Evolutionary conservation across 2,797 vertebrate genomes (phyloP), one percentile per base, ranked within the genome.

Genomic region (Sebastolobus altivelis): DNA sequence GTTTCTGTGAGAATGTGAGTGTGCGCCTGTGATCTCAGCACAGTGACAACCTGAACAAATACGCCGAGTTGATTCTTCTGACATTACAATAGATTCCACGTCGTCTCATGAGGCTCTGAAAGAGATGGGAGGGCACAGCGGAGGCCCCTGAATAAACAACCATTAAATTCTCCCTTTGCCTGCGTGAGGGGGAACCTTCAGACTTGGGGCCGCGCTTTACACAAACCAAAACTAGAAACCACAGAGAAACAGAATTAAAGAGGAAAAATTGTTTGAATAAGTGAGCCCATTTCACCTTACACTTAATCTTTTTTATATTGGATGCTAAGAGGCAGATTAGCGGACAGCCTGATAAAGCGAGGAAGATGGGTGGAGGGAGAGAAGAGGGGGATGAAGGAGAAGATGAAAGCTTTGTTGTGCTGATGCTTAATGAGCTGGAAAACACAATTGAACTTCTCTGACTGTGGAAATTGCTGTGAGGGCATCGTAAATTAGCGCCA

Each of bases 401-500:
- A 93, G 95, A 95, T 94, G 94, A 95, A 96, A 94, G 94, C 95
- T 95, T 95, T 95, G 96, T 96, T 96, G 95, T 94, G 92, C 89
- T 83, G 83, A 93, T 90, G 95, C 90, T 95, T 97, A 97, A 97
- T 96, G 96, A 96, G 95, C 95, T 95, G 96, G 96, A 97, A 97
- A 97, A 96, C 92, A 96, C 96, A 96, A 95, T 96, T 96, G 95
- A 95, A 94, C 95, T 95, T 94, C 93, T 95, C 95, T 89, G 91
- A 96, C 96, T 96, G 96, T 96, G 96, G 96, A 97, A 96, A 96
- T 96, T 90, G 94, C 95, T 96, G 95, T 94, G 93, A 96, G 95
- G 95, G 93, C 95, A 94, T 94, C 92, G 93, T 96, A 96, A 95
- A 96, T 96, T 96, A 95, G 95, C 95, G 94, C 89, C 95, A 93